These are phyloP conservation scores for Geococcyx californianus DNA, from an alignment of 2,113 vertebrate species.

Conservation along the genomic window DNA sequence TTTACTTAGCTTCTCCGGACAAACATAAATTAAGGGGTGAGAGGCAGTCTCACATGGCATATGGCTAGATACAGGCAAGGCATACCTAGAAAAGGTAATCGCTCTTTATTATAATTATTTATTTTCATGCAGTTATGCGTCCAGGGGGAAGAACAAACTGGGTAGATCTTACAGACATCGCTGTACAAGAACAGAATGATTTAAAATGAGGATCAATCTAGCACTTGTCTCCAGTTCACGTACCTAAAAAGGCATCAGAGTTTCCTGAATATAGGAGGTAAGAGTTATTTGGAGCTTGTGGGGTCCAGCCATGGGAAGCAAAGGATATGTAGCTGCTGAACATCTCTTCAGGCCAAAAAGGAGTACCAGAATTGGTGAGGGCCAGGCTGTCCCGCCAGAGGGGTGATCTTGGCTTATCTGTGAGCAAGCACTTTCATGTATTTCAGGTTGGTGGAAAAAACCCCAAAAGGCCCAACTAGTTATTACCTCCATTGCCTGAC, in stretches of 20 bases:
- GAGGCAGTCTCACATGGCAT: not conserved
- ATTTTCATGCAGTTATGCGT: not conserved
- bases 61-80: not conserved
- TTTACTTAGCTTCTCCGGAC: slow-evolving; percentile 41
- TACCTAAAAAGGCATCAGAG: not conserved
- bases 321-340: not conserved
- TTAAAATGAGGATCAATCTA: not conserved
- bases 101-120: not conserved
- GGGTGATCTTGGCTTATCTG: not conserved
- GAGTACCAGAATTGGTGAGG: not conserved
- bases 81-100: not conserved
- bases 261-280: not conserved
- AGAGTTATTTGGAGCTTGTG: not conserved
- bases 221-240: not conserved
- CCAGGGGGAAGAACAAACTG: not conserved
- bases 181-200: not conserved
- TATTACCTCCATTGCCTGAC: not conserved
- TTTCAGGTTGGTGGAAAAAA: not conserved
- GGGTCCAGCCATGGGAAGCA: not conserved
- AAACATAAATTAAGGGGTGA: slow-evolving; percentile 10
- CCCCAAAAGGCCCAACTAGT: accelerated
- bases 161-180: not conserved
- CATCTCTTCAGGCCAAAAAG: not conserved
- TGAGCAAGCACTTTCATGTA: not conserved
- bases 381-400: not conserved